A percentile compares a stretch with the other conserved stretches of the same genome.
phyloP scores from a whole-genome alignment of 35 echinoderm and acorn worm species.

The Heliocidaris tuberculata region DNA sequence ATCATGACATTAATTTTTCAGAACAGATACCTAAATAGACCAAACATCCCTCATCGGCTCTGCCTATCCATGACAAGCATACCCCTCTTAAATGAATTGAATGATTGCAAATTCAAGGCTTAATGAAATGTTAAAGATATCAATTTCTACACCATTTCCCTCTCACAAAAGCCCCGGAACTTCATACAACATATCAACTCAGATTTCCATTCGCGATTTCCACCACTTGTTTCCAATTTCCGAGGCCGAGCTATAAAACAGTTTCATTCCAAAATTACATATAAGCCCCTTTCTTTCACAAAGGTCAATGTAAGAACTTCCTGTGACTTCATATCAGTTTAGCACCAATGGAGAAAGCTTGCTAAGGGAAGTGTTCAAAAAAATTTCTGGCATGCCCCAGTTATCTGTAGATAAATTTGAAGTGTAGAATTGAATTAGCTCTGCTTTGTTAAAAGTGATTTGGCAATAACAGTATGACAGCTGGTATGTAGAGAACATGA shows the following conservation, averaged over 20 bases:
- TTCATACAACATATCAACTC: background rate
- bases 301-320: background rate
- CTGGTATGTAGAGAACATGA: background rate
- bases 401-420: background rate
- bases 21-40: no score
- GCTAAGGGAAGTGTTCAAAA: background rate
- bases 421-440: slow-evolving; percentile 1
- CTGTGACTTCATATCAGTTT: background rate
- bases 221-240: background rate
- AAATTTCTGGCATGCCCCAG: background rate
- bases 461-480: background rate
- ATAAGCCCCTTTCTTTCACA: background rate
- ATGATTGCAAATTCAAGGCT: no score
- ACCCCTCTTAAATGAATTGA: no score
- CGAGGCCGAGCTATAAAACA: background rate
- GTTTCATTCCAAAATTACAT: background rate
- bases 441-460: background rate
- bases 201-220: background rate
- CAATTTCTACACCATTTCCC: background rate
- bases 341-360: background rate
- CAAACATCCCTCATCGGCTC: no score
- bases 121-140: background rate
- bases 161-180: background rate
- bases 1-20: no score
- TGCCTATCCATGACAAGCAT: no score